phyloP scores from a whole-genome alignment of 2,797 vertebrate genomes.

The Schizopygopsis pylzovi region DNA sequence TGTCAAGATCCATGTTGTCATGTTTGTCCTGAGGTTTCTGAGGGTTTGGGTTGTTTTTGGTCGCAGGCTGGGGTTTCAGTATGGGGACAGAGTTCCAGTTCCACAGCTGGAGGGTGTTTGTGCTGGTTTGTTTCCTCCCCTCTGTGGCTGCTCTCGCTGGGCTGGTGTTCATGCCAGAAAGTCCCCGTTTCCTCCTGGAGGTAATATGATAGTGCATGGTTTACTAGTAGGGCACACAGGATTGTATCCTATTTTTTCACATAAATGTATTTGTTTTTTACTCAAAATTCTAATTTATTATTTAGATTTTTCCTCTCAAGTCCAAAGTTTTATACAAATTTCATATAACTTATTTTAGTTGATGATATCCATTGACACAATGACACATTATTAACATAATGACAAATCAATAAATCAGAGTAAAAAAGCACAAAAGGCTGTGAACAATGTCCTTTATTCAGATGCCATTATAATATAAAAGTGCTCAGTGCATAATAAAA shows the following conservation, averaged over 20 bases:
- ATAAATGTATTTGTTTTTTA: not conserved
- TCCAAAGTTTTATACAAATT: not conserved
- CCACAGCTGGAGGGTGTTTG: conserved; percentile 96
- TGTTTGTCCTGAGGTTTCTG: not conserved
- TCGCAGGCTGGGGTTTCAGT: conserved; percentile 94
- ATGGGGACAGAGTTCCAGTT: conserved; percentile 93
- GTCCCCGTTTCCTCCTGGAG: conserved; percentile 95
- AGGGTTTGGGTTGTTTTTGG: conserved; percentile 11
- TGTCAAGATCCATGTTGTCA: not conserved
- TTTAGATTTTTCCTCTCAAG: no score
- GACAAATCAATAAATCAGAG: not conserved
- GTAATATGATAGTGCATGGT: conserved; percentile 74
- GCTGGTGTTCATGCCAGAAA: conserved; percentile 94
- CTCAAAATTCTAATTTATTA: no score
- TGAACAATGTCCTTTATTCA: not conserved
- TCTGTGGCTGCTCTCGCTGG: conserved; percentile 87
- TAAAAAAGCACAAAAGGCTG: not conserved
- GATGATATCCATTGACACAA: not conserved
- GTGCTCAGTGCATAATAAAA: not conserved
- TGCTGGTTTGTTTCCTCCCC: conserved; percentile 91
- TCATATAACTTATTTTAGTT: not conserved
- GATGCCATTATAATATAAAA: not conserved
- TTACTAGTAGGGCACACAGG: no score
- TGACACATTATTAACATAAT: not conserved
- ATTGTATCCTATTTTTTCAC: not conserved